These are phyloP conservation scores for Cylloceria caligata DNA, from an alignment of 2,888 invertebrate genomes.

Conservation along the genomic window DNA sequence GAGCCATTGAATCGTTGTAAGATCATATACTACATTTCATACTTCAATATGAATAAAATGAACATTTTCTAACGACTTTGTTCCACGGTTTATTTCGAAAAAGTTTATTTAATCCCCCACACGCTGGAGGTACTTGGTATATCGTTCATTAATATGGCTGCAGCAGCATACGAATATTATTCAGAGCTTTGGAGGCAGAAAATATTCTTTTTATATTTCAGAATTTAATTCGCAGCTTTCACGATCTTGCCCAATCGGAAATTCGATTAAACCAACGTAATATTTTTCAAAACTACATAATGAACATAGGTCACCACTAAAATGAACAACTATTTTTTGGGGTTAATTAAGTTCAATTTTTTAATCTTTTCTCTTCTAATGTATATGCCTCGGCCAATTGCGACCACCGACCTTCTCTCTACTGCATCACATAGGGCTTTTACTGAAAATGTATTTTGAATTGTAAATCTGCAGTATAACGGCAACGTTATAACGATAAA, in stretches of 20 bases:
- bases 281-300: too few species aligned
- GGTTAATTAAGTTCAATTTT: too few species aligned
- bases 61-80: conserved; percentile 7
- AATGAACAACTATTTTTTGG: too few species aligned
- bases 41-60: not conserved
- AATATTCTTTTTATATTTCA: not conserved
- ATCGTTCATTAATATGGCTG: not conserved
- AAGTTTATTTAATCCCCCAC: not conserved
- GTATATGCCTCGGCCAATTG: too few species aligned
- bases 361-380: too few species aligned
- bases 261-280: not conserved
- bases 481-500: too few species aligned
- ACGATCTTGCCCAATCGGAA: not conserved
- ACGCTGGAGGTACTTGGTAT: not conserved
- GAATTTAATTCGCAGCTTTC: not conserved
- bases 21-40: not conserved
- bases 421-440: too few species aligned
- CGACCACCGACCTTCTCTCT: too few species aligned
- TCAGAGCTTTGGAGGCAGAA: not conserved
- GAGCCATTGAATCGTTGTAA: conserved; percentile 3
- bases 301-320: too few species aligned
- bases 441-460: too few species aligned
- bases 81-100: not conserved
- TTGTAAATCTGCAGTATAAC: too few species aligned
- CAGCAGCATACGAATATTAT: not conserved